Base-by-base conservation (phyloP, 2,888 invertebrate genomes). In the Leucania comma region DNA sequence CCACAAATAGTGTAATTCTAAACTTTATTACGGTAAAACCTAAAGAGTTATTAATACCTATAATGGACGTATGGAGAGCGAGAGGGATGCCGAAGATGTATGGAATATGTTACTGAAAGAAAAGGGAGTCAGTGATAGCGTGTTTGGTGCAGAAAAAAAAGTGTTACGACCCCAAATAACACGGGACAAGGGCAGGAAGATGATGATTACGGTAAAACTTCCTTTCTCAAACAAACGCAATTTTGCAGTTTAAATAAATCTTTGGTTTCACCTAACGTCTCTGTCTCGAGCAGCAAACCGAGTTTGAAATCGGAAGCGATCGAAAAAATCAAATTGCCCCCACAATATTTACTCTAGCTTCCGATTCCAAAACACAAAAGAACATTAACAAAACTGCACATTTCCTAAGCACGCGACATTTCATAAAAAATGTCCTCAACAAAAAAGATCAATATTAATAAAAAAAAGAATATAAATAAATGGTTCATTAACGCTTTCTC, bases 401-500 rank as follows among this genome's bases (percentile, higher is more conserved):
- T 81, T 70, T 77, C 48, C 70, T 68, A 67, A 79, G 59, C 72
- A 75, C 71, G 68, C 64, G 75, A 82, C 77, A 80, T 66, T 68
- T 53, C 20, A 64, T 35, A 73, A 81, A 80, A 78, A 68, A 79
- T 20, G 58, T 76, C 14, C 51, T 60, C 46, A n/a, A 75, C 56
- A 73, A 80, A 84, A 80, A 82, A 78, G 75, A 68, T 81, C 58
- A 78, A 75, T 77, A 81, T 72, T 75, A 72, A 65, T 80, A 82
- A 62, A 61, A 67, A 82, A 81, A 74, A 61, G 71, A n/a, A 73
- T 68, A 81, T 69, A 83, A 88, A 89, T 88, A 87, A 90, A 91
- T 90, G 87, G 87, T 90, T 91, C 90, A 92, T 92, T 90, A 90
- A 86, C 87, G 92, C 94, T 95, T 94, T 95, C 94, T 90, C 92